Percentiles rank a stretch among this genome's conserved stretches.
phyloP scores from a whole-genome alignment of 2,113 vertebrate species.

The Jaculus jaculus region DNA sequence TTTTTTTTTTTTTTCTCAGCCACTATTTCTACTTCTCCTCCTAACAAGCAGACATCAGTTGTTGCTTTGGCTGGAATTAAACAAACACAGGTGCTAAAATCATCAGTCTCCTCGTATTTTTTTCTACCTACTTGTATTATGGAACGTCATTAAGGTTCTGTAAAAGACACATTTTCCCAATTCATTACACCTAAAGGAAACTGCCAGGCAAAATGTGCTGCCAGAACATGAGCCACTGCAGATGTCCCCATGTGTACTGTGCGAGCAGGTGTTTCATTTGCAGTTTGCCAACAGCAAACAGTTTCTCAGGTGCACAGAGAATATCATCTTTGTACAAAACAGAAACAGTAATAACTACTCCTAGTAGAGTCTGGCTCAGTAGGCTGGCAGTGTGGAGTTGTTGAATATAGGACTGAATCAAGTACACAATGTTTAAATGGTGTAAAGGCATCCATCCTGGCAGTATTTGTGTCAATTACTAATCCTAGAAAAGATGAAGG shows the following conservation, averaged over 20 bases:
- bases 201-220: slow-evolving; percentile 35
- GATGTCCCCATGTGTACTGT: slow-evolving; percentile 34
- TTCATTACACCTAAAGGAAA: slow-evolving; percentile 58
- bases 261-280: slow-evolving; percentile 74
- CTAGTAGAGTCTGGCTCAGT: neutral
- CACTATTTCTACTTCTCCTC: slow-evolving; percentile 45
- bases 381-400: neutral
- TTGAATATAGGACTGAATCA: neutral
- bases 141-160: slow-evolving; percentile 57
- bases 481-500: neutral
- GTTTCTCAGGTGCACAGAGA: slow-evolving; percentile 63
- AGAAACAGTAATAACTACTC: slow-evolving; percentile 9
- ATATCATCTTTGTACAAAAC: slow-evolving; percentile 45
- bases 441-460: neutral
- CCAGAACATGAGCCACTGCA: neutral
- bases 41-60: slow-evolving; percentile 26
- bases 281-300: slow-evolving; percentile 67
- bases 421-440: neutral
- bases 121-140: slow-evolving; percentile 31
- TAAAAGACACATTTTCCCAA: slow-evolving; percentile 64
- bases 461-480: neutral
- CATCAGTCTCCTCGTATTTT: slow-evolving; percentile 52
- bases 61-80: slow-evolving; percentile 68
- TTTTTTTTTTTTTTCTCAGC: slow-evolving; percentile 51
- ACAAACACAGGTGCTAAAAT: slow-evolving; percentile 76